Base-by-base conservation (phyloP, 2,797 vertebrate genomes). In the Silurus lanzhouensis region DNA sequence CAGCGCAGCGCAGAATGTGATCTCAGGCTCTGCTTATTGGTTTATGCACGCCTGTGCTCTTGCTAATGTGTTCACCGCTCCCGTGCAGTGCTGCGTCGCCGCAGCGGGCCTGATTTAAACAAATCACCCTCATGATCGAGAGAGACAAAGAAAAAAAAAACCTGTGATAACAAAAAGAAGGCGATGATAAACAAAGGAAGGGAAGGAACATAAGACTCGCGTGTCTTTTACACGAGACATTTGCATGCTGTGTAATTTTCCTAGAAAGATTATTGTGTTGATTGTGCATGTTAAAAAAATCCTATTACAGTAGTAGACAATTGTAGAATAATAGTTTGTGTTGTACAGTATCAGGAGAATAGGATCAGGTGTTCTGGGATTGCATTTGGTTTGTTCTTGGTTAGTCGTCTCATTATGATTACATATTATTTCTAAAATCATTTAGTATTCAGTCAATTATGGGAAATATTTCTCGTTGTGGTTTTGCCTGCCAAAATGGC, bases 1-100 rank as follows among this genome's bases (percentile, higher is more conserved):
- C 64, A 76, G 72, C 25, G 38, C 70, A 52, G 66, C 14, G 14
- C 27, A 1, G 85, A 81, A 81, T 68, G 86, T 83, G 75, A 87
- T 81, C 64, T 85, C 57, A 68, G 76, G 70, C 78, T 83, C n/a
- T 2, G n/a, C 48, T 84, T 82, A 85, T 86, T 87, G 82, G 85
- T 75, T 77, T 79, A 68, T 46, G 66, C 61, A 60, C 20, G 46
- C 79, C 66, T 19, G 27, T 68, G 81, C 74, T 12, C 57, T 71
- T 38, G 44, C 81, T 86, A 86, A 86, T 83, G 85, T 78, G 74
- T 61, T 83, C 80, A 46, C 22, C 14, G 52, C 66, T 75, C 66
- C 19, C 55, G 5, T 76, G 80, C 80, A 68, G 64, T 63, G 64
- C 67, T 25, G 7, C 67, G 5, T 44, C 20, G 8, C 68, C 61